Evolutionary conservation across 2,888 invertebrate species (phyloP), one percentile per base, ranked within the genome.

Genomic region (Rutpela maculata): DNA sequence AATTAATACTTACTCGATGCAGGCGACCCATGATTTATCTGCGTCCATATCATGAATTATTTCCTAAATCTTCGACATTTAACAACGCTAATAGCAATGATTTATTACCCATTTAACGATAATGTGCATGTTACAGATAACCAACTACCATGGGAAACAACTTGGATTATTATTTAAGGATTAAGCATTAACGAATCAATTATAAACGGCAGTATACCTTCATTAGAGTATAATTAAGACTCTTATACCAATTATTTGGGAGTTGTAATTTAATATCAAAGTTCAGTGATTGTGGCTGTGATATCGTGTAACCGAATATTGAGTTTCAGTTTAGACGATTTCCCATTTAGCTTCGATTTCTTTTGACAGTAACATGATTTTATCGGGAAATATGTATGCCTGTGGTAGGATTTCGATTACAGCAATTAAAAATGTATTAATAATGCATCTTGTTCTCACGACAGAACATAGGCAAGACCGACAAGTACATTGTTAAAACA

Each of bases 171-270:
- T 60, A 60, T 60, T 60, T 60, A 60, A 60, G 26, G 60, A 60
- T n/a, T 60, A 59, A 19, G n/a, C 7, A 67, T 22, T 67, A 22
- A 67, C 55, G 66, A 43, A 67, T 50, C 43, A 67, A 67, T 67
- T 67, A 67, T 22, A 12, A 22, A 50, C 66, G 11, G 38, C 7
- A 50, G 9, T 12, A 17, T 55, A 5, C 66, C 43, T 67, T 67
- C 43, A 43, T 50, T 19, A 50, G 22, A 19, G 60, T 22, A 19
- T 31, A 31, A 62, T 31, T 67, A 67, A 67, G 55, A 22, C 66
- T 43, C 66, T 66, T 65, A 66, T 18, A 50, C 19, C 2, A 22
- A 67, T 67, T 67, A 67, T 50, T 67, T 50, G 50, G 22, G 50
- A 67, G 19, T 22, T 22, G 50, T 22, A 22, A 50, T 67, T 11